Conservation (phyloP, 1,140 invertebrate genomes). For the Drosophila nigromelanica region DNA sequence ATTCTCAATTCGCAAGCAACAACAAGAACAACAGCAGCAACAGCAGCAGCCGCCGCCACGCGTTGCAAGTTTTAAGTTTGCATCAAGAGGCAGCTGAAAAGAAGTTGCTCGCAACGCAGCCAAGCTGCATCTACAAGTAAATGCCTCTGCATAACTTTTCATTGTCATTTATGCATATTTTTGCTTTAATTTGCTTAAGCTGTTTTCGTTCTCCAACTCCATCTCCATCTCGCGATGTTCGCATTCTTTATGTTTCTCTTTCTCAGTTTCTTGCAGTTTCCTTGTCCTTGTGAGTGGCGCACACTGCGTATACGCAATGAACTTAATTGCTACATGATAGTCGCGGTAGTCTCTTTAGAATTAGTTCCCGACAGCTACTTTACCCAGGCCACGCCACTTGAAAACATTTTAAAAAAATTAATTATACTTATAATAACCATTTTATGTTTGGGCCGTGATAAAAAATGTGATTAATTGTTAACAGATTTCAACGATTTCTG, state of each 20-base stretch:
- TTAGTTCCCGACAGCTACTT: neutral
- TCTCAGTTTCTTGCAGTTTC: neutral
- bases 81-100: conserved; percentile 42
- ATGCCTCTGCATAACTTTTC: conserved; percentile 48
- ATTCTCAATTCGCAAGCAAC: neutral
- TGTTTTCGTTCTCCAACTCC: conserved; percentile 25
- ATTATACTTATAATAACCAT: neutral
- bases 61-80: conserved; percentile 59
- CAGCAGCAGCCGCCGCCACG: conserved; percentile 24
- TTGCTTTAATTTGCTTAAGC: conserved; percentile 70
- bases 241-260: neutral
- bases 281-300: neutral
- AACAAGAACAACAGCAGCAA: neutral
- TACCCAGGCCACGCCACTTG: neutral
- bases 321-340: neutral
- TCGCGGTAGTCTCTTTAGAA: too few species aligned
- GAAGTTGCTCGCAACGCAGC: conserved; percentile 26
- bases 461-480: too few species aligned
- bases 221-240: neutral
- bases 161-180: conserved; percentile 71
- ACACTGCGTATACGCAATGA: conserved; percentile 43
- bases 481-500: too few species aligned
- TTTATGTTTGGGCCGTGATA: too few species aligned
- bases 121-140: conserved; percentile 38
- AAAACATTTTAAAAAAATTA: neutral